Percentiles rank a stretch among this genome's conserved stretches.
Evolutionary conservation across 2,113 vertebrate genomes (phyloP).

Genomic region (Hystrix brachyura): DNA sequence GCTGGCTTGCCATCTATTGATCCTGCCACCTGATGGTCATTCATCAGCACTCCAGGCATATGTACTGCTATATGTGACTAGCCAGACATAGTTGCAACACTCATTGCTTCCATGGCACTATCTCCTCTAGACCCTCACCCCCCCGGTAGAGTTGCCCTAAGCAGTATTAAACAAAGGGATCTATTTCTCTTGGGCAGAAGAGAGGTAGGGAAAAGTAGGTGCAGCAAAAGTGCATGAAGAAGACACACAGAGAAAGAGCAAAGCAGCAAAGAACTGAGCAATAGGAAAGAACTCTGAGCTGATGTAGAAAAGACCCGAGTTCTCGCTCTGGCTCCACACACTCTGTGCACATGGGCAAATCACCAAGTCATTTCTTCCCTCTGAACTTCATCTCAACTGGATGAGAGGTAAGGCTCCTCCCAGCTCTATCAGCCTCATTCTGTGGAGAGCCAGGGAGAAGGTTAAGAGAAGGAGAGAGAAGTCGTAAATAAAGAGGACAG

Average conservation of each 20-base stretch:
- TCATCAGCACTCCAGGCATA: background rate
- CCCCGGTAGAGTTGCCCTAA: background rate
- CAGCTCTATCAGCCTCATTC: background rate
- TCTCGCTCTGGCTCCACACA: background rate
- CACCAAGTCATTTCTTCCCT: background rate
- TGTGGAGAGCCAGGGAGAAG: background rate
- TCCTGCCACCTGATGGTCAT: background rate
- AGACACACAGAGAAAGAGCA: background rate
- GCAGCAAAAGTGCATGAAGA: background rate
- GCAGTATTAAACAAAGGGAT: background rate
- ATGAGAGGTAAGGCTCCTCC: background rate
- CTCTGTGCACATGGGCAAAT: background rate
- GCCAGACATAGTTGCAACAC: background rate
- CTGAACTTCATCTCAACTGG: background rate
- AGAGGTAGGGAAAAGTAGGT: background rate
- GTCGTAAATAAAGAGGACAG: background rate
- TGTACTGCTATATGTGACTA: background rate
- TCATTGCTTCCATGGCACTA: background rate
- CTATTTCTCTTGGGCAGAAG: background rate
- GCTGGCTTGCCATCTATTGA: background rate
- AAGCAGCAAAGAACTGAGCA: background rate
- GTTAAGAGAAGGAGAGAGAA: background rate
- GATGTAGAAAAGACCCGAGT: fast-evolving
- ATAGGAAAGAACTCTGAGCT: too few species aligned
- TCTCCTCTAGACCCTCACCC: fast-evolving